Evolutionary conservation across 2,113 vertebrate species (phyloP), one percentile per base, ranked within the genome.

Genomic region (Romanogobio albipinnatus): DNA sequence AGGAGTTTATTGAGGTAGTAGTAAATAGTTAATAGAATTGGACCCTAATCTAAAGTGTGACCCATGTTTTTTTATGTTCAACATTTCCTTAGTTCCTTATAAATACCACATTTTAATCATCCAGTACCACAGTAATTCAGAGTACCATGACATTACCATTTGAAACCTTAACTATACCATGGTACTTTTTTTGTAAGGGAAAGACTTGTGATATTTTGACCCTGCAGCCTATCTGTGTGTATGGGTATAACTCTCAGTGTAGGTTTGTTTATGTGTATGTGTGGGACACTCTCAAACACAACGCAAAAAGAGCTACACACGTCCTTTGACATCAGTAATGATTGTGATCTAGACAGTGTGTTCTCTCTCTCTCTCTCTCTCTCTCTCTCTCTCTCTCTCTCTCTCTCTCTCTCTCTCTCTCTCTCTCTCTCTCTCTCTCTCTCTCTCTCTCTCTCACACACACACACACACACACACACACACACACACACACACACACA

Each of bases 401-500:
- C 82, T 78, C 82, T 49, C 47, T 49, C 47, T 49, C 47, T 49
- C 47, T 14, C 47, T 56, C 82, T 78, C 82, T 49, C 47, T 49
- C 47, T 49, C 47, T 49, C 47, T 14, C 47, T 56, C 82, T 78
- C 82, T 49, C 47, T 49, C 47, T 49, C 47, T 49, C 47, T 14
- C 47, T 56, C 82, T 78, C 82, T 49, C 11, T 49, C 11, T 49
- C 47, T 49, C 47, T 14, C 51, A 14, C 47, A 49, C 47, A 14
- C 47, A 13, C 11, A 4, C 47, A 6, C 51, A 53, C 49, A 49
- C 13, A 1, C 47, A 49, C 47, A 49, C 47, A 86, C 58, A 24
- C 62, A 82, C 76, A 87, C 74, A 86, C 84, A 81, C 79, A 87
- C 86, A 86, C 47, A 73, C 76, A 80, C 47, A 78, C 24, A 17